A percentile compares a stretch with the other conserved stretches of the same genome.
phyloP scores from a whole-genome alignment of 2,888 invertebrate genomes.

The Polyommatus iphigenia region DNA sequence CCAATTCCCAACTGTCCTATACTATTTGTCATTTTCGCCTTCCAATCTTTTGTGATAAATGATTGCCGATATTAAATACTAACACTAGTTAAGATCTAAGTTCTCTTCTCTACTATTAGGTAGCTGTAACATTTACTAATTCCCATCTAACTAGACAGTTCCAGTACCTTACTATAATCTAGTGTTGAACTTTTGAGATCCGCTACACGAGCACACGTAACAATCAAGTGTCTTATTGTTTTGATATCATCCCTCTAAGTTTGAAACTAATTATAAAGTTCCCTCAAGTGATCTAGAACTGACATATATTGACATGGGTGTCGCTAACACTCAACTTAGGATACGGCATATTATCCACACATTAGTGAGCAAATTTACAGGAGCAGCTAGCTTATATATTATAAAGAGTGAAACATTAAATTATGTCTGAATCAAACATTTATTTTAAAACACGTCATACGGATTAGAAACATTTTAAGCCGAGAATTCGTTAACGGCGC shows the following conservation, averaged over 20 bases:
- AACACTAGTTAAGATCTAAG: no score
- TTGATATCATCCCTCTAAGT: constrained; percentile 32
- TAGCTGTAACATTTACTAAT: not conserved
- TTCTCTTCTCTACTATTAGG: no score
- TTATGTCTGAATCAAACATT: not conserved
- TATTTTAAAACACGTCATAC: not conserved
- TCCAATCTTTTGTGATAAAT: not conserved
- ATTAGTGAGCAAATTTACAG: not conserved
- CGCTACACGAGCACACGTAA: constrained; percentile 16
- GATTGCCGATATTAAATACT: not conserved
- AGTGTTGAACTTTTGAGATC: constrained; percentile 13
- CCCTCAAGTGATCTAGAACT: constrained; percentile 31
- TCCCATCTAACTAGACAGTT: not conserved
- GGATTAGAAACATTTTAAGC: not conserved
- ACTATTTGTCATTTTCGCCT: not conserved
- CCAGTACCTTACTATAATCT: not conserved
- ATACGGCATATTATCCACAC: constrained; percentile 2
- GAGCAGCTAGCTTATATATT: not conserved
- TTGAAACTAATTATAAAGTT: constrained; percentile 39
- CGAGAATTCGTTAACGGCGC: not conserved
- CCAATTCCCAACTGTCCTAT: not conserved
- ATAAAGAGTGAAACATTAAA: not conserved
- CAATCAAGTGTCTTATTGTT: constrained; percentile 29
- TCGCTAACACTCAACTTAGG: constrained; percentile 18
- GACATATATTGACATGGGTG: constrained; percentile 36